phyloP scores from a whole-genome alignment of 2,797 vertebrate genomes.

The Sebastes steindachneri region DNA sequence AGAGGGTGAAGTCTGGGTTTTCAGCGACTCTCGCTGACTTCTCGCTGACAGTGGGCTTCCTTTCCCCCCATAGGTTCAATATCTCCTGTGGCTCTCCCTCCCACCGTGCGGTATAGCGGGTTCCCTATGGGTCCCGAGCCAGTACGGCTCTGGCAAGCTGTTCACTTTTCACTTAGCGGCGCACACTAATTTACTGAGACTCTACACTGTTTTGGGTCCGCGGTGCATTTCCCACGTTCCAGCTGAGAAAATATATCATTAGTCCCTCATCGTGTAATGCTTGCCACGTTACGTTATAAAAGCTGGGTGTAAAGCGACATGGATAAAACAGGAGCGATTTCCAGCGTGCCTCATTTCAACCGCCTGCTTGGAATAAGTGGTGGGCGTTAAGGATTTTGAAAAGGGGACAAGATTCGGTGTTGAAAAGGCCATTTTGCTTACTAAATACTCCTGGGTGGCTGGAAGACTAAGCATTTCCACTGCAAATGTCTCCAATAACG shows the following conservation, averaged over 20 bases:
- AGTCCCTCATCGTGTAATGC: conserved; percentile 82
- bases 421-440: conserved; percentile 77
- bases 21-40: conserved; percentile 72
- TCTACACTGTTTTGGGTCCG: conserved; percentile 77
- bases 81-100: conserved; percentile 57
- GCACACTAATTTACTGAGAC: conserved; percentile 84
- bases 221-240: conserved; percentile 78
- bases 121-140: conserved; percentile 70
- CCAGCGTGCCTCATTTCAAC: conserved; percentile 74
- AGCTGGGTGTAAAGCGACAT: conserved; percentile 79
- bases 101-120: conserved; percentile 57
- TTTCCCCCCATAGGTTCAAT: conserved; percentile 72
- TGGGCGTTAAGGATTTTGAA: conserved; percentile 64
- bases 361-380: conserved; percentile 71
- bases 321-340: conserved; percentile 78
- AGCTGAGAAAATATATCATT: conserved; percentile 90
- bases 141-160: conserved; percentile 65
- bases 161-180: conserved; percentile 77
- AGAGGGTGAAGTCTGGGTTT: conserved; percentile 85
- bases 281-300: conserved; percentile 86
- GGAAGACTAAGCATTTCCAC: conserved; percentile 77
- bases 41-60: conserved; percentile 75
- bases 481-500: conserved; percentile 64
- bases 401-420: conserved; percentile 66
- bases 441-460: conserved; percentile 77